Evolutionary conservation across 2,113 vertebrate species (phyloP).

Genomic region (Lamprotornis superbus): DNA sequence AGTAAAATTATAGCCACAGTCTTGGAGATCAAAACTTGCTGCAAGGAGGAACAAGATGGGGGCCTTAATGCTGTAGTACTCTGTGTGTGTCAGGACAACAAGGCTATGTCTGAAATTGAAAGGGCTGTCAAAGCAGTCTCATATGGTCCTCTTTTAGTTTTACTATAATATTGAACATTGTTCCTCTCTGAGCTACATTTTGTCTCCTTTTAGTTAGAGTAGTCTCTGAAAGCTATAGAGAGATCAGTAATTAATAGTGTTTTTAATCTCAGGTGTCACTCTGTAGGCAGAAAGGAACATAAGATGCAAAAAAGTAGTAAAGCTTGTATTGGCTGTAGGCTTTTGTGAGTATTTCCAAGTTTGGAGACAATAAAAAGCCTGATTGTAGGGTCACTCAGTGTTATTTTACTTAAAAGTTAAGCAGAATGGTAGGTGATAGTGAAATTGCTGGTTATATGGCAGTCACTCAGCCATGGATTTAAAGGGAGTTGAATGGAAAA

Average conservation of each 20-base stretch:
- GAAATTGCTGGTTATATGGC: background rate
- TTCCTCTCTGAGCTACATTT: background rate
- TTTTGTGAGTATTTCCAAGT: background rate
- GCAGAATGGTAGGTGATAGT: background rate
- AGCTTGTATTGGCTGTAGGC: background rate
- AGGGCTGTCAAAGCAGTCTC: background rate
- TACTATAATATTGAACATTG: background rate
- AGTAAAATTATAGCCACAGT: background rate
- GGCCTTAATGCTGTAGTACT: background rate
- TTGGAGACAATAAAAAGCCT: background rate
- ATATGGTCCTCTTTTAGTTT: background rate
- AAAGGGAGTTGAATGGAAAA: background rate
- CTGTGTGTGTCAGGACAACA: background rate
- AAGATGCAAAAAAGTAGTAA: background rate
- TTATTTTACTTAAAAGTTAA: background rate
- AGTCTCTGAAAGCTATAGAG: background rate
- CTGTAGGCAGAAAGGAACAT: background rate
- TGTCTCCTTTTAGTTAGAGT: background rate
- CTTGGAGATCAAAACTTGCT: slow-evolving; percentile 4
- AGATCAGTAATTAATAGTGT: background rate
- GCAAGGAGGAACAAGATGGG: background rate
- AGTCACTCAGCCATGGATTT: background rate
- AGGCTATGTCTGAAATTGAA: background rate
- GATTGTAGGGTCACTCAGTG: background rate
- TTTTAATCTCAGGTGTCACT: background rate